phyloP scores from a whole-genome alignment of 2,797 vertebrate species.

The Muscicapa striata region DNA sequence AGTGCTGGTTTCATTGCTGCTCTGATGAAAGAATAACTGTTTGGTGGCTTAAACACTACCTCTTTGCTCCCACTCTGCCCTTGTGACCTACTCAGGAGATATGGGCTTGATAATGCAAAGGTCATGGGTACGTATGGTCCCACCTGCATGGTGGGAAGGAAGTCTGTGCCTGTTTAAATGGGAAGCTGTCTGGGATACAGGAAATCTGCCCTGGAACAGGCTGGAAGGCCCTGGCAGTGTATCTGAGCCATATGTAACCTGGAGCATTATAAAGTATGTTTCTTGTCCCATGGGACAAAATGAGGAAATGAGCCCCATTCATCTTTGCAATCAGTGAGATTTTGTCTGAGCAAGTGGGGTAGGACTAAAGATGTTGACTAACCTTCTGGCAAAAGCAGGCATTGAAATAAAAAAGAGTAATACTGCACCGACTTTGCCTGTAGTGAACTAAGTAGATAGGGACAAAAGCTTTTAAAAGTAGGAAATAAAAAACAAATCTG shows the following conservation, averaged over 20 bases:
- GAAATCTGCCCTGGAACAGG: conserved; percentile 46
- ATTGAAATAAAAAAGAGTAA: neutral
- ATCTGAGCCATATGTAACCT: neutral
- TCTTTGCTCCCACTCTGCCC: neutral
- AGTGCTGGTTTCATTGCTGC: neutral
- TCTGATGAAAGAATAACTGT: conserved; percentile 24
- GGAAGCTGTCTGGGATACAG: conserved; percentile 27
- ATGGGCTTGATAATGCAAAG: neutral
- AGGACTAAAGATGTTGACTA: neutral
- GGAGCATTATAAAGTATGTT: neutral
- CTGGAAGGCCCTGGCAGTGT: neutral
- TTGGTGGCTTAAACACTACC: neutral
- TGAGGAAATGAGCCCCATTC: conserved; percentile 49
- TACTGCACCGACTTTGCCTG: neutral
- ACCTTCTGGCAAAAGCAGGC: conserved; percentile 14
- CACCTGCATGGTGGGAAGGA: conserved; percentile 27
- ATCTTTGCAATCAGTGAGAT: neutral
- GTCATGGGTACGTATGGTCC: neutral
- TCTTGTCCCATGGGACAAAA: conserved; percentile 28
- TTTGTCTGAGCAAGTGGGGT: neutral
- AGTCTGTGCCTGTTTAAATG: conserved; percentile 13
- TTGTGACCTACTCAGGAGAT: conserved; percentile 15
- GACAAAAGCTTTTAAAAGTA: neutral
- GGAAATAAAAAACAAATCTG: neutral
- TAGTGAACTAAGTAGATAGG: neutral